Conservation (phyloP, 1,140 invertebrate species). For the Campoletis sonorensis region DNA sequence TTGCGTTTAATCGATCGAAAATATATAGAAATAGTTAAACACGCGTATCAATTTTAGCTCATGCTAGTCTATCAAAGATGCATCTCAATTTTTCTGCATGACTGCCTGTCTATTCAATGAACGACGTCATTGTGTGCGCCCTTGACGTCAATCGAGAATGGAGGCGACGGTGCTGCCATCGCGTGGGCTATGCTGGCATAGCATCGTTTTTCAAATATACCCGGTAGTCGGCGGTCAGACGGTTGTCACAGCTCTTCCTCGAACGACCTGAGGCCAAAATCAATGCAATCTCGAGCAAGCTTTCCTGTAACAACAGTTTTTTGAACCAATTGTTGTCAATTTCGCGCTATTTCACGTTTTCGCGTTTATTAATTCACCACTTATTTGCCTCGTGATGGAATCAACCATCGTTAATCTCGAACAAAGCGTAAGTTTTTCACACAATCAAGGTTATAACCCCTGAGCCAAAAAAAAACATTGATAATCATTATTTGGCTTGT, state of each 20-base stretch:
- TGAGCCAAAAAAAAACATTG: neutral
- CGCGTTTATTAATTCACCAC: neutral
- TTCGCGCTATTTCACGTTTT: neutral
- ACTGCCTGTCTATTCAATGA: neutral
- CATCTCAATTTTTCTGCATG: neutral
- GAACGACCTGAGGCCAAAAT: constrained; percentile 57
- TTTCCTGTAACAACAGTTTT: constrained; percentile 45
- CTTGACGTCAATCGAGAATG: constrained; percentile 20
- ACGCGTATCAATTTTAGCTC: constrained; percentile 32
- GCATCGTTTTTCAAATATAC: constrained; percentile 47
- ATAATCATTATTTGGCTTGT: neutral
- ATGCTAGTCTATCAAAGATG: constrained; percentile 12
- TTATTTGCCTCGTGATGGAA: constrained; percentile 58
- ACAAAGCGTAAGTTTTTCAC: constrained; percentile 62
- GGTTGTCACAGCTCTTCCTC: neutral
- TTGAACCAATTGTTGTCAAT: constrained; percentile 44
- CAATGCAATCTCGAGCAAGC: constrained; percentile 53
- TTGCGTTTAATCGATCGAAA: neutral
- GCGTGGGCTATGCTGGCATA: constrained; percentile 40
- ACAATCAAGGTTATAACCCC: constrained; percentile 2
- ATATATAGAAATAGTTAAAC: neutral
- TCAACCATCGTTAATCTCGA: constrained; percentile 67
- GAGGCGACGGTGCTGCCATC: constrained; percentile 49
- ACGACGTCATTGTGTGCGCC: constrained; percentile 21
- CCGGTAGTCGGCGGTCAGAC: constrained; percentile 28